phyloP scores from a whole-genome alignment of 1,140 invertebrate species.

The Psix sp. region DNA sequence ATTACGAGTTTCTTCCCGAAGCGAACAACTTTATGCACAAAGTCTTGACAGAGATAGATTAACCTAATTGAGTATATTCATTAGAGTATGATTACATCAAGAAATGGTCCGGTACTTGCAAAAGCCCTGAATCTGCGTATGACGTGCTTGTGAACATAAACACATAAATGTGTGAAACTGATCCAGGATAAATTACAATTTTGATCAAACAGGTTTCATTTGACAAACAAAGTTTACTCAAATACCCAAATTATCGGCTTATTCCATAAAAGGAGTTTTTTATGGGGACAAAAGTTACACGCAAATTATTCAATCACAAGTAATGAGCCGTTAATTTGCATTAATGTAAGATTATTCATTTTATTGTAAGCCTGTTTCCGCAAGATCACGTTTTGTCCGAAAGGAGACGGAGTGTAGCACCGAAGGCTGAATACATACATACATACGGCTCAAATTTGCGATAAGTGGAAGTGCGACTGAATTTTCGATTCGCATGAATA shows the following conservation, averaged over 20 bases:
- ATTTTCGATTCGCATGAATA: slow-evolving; percentile 51
- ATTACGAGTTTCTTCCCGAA: slow-evolving; percentile 47
- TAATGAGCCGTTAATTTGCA: slow-evolving; percentile 58
- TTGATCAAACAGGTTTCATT: too few relatives aligned
- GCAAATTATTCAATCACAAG: slow-evolving; percentile 60
- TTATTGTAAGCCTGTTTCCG: slow-evolving; percentile 39
- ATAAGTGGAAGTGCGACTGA: slow-evolving; percentile 34
- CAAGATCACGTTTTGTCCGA: slow-evolving; percentile 20
- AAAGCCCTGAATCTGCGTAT: background rate
- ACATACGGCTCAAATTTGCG: slow-evolving; percentile 25
- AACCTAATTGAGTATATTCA: slow-evolving; percentile 43
- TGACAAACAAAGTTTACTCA: too few relatives aligned
- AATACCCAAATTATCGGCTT: too few relatives aligned
- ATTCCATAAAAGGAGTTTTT: too few relatives aligned
- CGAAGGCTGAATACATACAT: slow-evolving; percentile 27
- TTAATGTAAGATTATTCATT: slow-evolving; percentile 51
- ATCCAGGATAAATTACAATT: slow-evolving; percentile 8
- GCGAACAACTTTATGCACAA: slow-evolving; percentile 38
- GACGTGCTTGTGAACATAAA: too few relatives aligned
- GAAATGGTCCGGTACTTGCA: slow-evolving; percentile 13
- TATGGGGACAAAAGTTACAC: slow-evolving; percentile 44
- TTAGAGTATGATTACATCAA: slow-evolving; percentile 37
- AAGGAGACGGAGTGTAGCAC: slow-evolving; percentile 16
- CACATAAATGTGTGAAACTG: too few relatives aligned
- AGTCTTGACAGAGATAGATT: slow-evolving; percentile 48